Conservation (phyloP, 2,888 invertebrate species). For the Heliconius ismenius region DNA sequence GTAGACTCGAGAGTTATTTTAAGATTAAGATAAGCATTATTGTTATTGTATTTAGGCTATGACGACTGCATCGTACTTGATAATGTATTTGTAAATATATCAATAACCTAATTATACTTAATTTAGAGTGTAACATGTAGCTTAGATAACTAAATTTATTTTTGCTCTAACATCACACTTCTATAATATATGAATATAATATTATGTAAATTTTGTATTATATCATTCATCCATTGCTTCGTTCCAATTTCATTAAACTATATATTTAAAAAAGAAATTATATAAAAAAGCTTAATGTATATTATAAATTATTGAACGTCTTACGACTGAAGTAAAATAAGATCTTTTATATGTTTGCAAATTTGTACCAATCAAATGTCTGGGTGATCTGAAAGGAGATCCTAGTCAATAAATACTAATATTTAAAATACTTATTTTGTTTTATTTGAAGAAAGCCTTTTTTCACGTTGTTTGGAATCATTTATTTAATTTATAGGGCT, state of each 20-base stretch:
- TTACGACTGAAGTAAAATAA: conserved; percentile 33
- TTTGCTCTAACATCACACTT: conserved; percentile 14
- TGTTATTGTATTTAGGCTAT: conserved; percentile 49
- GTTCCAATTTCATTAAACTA: not conserved
- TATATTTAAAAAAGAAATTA: not conserved
- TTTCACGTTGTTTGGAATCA: not conserved
- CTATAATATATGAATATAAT: not conserved
- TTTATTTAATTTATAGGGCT: not conserved
- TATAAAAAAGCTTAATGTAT: conserved; percentile 5
- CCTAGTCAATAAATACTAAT: conserved; percentile 70
- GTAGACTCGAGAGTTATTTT: conserved; percentile 20
- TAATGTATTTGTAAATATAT: conserved; percentile 47
- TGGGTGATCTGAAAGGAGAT: conserved; percentile 53
- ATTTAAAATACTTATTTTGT: conserved; percentile 29
- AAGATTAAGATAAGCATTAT: conserved; percentile 34
- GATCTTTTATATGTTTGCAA: conserved; percentile 69
- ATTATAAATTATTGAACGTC: conserved; percentile 16
- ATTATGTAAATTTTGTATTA: conserved; percentile 2
- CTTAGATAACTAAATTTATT: not conserved
- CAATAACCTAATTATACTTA: conserved; percentile 43
- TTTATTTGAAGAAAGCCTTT: conserved; percentile 38
- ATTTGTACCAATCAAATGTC: conserved; percentile 56
- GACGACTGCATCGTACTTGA: conserved; percentile 61
- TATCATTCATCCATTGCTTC: conserved; percentile 3
- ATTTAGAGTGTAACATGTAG: conserved; percentile 33